Evolutionary conservation across 2,797 vertebrate species (phyloP).

Genomic region (Crypturellus tataupa): DNA sequence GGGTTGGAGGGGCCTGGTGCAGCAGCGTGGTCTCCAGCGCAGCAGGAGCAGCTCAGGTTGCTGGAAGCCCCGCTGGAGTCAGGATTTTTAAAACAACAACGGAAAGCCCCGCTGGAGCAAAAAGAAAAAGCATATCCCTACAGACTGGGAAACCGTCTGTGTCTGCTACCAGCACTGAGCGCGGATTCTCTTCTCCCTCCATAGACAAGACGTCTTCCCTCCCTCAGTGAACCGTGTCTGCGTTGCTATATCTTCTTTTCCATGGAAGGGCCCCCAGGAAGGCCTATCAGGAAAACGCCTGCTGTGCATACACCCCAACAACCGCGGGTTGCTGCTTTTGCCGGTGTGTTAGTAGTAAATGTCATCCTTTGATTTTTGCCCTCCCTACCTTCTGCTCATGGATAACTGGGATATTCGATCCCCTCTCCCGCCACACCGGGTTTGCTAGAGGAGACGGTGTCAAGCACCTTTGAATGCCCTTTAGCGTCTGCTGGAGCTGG

Average conservation of each 20-base stretch:
- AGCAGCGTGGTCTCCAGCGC: not conserved
- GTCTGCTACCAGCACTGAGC: fast-evolving
- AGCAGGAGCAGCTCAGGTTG: slow-evolving; percentile 24
- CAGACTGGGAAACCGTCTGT: not conserved
- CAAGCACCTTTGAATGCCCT: not conserved
- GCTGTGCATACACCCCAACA: fast-evolving
- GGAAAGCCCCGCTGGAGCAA: not conserved
- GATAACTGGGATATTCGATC: not conserved
- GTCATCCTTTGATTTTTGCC: not conserved
- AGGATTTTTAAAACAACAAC: not conserved
- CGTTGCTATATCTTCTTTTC: not conserved
- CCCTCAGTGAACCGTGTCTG: not conserved
- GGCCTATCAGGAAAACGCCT: not conserved
- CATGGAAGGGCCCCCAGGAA: not conserved
- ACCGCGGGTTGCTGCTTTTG: fast-evolving
- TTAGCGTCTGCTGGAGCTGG: fast-evolving
- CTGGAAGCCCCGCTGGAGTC: not conserved
- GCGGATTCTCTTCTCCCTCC: fast-evolving
- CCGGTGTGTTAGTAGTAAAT: not conserved
- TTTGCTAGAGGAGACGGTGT: not conserved
- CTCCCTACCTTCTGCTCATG: not conserved
- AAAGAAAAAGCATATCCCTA: no score
- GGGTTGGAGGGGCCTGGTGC: not conserved
- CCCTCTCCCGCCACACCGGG: not conserved
- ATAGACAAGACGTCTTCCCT: not conserved